Percentiles rank a stretch among this genome's conserved stretches.
These are phyloP conservation scores for Pagrus major DNA, from an alignment of 2,113 vertebrate genomes.

Conservation along the genomic window DNA sequence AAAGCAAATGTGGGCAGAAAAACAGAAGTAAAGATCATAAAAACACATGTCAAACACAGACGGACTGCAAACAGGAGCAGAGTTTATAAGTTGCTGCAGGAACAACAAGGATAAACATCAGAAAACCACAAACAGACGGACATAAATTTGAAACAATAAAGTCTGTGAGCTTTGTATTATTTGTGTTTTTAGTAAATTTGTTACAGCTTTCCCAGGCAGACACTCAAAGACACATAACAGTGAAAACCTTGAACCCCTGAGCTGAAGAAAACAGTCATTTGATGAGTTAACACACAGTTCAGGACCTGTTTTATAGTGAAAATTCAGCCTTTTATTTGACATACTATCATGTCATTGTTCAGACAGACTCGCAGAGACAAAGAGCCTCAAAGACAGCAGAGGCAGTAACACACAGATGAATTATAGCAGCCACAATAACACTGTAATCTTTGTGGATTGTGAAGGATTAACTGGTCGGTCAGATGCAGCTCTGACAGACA, in stretches of 20 bases:
- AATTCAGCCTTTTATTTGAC: background rate
- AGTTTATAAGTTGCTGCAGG: background rate
- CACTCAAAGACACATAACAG: background rate
- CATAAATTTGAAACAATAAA: background rate
- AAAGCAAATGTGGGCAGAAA: background rate
- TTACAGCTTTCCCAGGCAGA: background rate
- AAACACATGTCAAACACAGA: background rate
- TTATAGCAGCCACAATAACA: slow-evolving; percentile 19
- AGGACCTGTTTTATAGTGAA: background rate
- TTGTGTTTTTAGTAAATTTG: background rate
- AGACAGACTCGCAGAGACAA: slow-evolving; percentile 22
- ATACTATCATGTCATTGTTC: background rate
- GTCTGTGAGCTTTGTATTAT: background rate
- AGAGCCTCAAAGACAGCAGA: slow-evolving; percentile 1
- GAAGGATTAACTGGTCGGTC: slow-evolving; percentile 69
- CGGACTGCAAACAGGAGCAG: background rate
- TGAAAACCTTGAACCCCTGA: background rate
- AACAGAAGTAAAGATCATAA: background rate
- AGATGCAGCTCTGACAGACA: slow-evolving; percentile 62
- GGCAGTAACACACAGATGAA: slow-evolving; percentile 29
- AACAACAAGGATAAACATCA: background rate
- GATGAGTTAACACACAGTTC: background rate
- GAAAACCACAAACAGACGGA: slow-evolving; percentile 1
- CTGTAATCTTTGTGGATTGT: slow-evolving; percentile 75
- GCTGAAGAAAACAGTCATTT: background rate